These are phyloP conservation scores for Nannospalax galili DNA, from an alignment of 2,113 vertebrate species.

Conservation along the genomic window DNA sequence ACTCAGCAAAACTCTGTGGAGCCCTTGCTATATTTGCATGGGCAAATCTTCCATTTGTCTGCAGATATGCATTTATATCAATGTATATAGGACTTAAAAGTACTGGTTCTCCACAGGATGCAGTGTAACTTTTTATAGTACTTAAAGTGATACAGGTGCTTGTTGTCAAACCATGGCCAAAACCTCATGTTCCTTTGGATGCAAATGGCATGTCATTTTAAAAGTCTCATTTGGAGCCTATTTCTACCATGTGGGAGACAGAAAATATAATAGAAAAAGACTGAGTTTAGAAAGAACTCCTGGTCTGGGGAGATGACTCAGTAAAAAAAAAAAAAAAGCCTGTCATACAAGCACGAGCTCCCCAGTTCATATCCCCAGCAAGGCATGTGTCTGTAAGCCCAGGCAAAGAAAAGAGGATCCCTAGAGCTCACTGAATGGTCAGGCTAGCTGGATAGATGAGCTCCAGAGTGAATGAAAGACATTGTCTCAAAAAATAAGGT, in stretches of 20 bases:
- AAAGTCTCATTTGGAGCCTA: neutral
- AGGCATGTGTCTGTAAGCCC: neutral
- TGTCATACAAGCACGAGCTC: neutral
- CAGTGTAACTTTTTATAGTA: constrained; percentile 29
- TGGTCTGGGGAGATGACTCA: neutral
- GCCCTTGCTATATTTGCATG: neutral
- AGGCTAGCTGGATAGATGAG: neutral
- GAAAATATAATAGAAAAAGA: neutral
- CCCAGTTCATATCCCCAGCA: neutral
- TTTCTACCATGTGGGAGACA: neutral
- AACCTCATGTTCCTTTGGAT: neutral
- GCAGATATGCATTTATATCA: neutral
- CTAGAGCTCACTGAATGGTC: neutral
- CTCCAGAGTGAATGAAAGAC: neutral
- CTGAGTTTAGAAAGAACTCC: constrained; percentile 4
- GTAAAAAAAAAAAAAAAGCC: neutral
- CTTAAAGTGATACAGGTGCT: neutral
- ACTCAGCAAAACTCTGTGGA: constrained; percentile 29
- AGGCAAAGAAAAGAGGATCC: neutral
- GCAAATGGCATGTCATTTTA: neutral
- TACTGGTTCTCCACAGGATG: neutral
- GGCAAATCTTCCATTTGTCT: neutral
- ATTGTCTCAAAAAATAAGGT: neutral
- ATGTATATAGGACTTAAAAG: neutral
- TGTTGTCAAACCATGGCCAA: constrained; percentile 21